Evolutionary conservation across 2,888 invertebrate genomes (phyloP).

Genomic region (Polyommatus iphigenia): DNA sequence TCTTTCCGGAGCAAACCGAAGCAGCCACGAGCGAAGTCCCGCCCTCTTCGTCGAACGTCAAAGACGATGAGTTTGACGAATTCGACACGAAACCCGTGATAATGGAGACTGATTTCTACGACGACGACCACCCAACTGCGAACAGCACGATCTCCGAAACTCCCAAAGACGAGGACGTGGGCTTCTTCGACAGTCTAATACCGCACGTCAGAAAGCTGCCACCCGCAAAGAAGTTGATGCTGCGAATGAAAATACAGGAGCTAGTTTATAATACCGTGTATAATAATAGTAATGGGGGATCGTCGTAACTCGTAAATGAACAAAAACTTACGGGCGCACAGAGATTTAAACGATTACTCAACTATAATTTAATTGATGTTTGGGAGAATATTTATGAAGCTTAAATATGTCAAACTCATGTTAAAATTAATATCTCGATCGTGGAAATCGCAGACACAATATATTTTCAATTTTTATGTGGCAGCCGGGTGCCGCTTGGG

Average conservation of each 20-base stretch:
- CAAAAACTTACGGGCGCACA: too few relatives aligned
- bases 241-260: constrained; percentile 75
- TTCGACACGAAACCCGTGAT: constrained; percentile 74
- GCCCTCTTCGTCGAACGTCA: constrained; percentile 36
- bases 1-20: constrained; percentile 52
- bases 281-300: constrained; percentile 48
- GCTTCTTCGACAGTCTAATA: constrained; percentile 71
- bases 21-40: constrained; percentile 35
- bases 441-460: too few relatives aligned
- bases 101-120: constrained; percentile 73
- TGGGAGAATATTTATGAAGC: too few relatives aligned
- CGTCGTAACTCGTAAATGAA: neutral
- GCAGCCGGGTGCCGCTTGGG: too few relatives aligned
- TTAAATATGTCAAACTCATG: too few relatives aligned
- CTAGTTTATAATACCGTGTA: constrained; percentile 74
- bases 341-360: too few relatives aligned
- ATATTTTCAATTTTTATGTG: too few relatives aligned
- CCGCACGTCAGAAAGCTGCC: constrained; percentile 72
- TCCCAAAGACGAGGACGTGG: constrained; percentile 70
- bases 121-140: constrained; percentile 67
- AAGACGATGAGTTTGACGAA: constrained; percentile 74
- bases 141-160: constrained; percentile 45
- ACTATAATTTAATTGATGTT: too few relatives aligned
- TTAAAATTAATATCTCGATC: too few relatives aligned
- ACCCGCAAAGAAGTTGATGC: constrained; percentile 72